Percentiles rank a stretch among this genome's conserved stretches.
phyloP scores from a whole-genome alignment of 2,888 invertebrate genomes.

The Osmoderma eremita region DNA sequence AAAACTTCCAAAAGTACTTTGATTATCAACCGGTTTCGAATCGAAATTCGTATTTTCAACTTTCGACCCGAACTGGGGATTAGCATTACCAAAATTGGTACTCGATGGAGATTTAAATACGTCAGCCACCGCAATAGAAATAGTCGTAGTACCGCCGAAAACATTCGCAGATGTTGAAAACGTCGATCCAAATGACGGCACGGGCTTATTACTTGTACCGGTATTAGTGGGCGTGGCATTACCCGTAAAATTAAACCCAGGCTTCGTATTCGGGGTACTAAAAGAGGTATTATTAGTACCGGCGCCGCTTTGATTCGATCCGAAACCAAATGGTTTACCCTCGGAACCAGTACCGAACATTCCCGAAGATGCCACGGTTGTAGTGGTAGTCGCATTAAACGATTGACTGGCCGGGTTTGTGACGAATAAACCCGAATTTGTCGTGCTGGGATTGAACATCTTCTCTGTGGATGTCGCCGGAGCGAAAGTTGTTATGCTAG shows the following conservation, averaged over 20 bases:
- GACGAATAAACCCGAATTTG: slow-evolving; percentile 44
- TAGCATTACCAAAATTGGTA: slow-evolving; percentile 17
- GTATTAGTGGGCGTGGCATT: slow-evolving; percentile 54
- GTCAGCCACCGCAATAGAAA: background rate
- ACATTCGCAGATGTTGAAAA: slow-evolving; percentile 10
- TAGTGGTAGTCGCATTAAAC: slow-evolving; percentile 31
- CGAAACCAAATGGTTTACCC: slow-evolving; percentile 42
- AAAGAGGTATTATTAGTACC: slow-evolving; percentile 32
- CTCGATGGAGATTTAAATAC: slow-evolving; percentile 28
- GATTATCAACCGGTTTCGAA: slow-evolving; percentile 3
- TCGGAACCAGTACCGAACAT: slow-evolving; percentile 44
- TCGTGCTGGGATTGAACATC: slow-evolving; percentile 32
- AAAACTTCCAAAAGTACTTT: slow-evolving; percentile 9
- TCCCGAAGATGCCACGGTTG: slow-evolving; percentile 36
- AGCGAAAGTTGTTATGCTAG: slow-evolving; percentile 8
- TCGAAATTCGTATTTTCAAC: slow-evolving; percentile 21
- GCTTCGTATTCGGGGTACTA: slow-evolving; percentile 51
- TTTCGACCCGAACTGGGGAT: slow-evolving; percentile 1
- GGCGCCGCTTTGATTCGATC: slow-evolving; percentile 34
- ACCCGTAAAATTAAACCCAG: slow-evolving; percentile 58
- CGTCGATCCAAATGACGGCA: slow-evolving; percentile 15
- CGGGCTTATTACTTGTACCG: background rate
- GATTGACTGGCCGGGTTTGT: slow-evolving; percentile 25
- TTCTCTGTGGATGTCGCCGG: background rate
- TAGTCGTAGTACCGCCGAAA: slow-evolving; percentile 6